A percentile compares a stretch with the other conserved stretches of the same genome.
These are phyloP conservation scores for Polyploca ridens DNA, from an alignment of 2,888 invertebrate species.

Conservation along the genomic window DNA sequence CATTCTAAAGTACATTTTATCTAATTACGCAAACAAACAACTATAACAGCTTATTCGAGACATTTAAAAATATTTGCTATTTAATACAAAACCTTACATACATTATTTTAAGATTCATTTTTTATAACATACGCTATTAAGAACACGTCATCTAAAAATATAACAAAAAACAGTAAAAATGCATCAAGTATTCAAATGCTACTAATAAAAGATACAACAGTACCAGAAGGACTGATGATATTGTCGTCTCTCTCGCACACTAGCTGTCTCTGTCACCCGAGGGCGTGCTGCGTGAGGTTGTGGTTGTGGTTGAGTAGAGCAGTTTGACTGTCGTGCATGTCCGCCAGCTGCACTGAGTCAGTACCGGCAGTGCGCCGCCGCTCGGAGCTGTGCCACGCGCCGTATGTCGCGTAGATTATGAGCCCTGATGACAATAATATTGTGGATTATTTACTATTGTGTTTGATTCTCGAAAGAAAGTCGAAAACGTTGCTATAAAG, in stretches of 20 bases:
- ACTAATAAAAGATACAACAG: constrained; percentile 69
- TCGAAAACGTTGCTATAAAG: too few species aligned
- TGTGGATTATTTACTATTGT: too few species aligned
- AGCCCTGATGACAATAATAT: constrained; percentile 78
- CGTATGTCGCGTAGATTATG: constrained; percentile 89
- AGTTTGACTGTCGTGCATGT: constrained; percentile 70
- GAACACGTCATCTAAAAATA: too few species aligned
- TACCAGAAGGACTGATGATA: constrained; percentile 57
- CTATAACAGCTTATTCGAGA: too few species aligned
- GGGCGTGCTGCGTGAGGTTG: constrained; percentile 40
- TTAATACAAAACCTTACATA: too few species aligned
- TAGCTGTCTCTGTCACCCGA: constrained; percentile 60
- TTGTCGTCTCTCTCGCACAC: neutral
- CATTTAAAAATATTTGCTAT: too few species aligned
- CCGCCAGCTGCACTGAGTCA: constrained; percentile 58
- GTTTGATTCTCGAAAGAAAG: too few species aligned
- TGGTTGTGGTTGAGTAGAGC: constrained; percentile 38
- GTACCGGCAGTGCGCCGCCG: constrained; percentile 52
- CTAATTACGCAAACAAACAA: too few species aligned
- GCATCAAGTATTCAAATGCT: constrained; percentile 54
- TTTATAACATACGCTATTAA: too few species aligned
- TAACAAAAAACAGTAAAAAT: too few species aligned
- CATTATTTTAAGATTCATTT: too few species aligned
- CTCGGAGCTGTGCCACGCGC: constrained; percentile 88
- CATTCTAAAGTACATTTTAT: too few species aligned